Percentiles rank a stretch among this genome's conserved stretches.
phyloP scores from a whole-genome alignment of 2,888 invertebrate genomes.

The Plebejus argus region DNA sequence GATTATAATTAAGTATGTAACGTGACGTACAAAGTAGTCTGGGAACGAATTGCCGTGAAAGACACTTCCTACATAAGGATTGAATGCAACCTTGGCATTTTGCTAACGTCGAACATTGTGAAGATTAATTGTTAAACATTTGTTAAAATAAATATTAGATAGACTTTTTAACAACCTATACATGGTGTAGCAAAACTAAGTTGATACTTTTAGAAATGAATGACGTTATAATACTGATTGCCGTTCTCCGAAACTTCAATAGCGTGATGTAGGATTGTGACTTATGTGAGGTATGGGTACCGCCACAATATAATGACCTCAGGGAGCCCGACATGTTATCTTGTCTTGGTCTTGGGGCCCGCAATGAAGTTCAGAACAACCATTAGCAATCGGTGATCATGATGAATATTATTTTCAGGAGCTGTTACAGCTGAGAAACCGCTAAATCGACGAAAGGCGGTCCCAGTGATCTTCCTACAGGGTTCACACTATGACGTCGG shows the following conservation, averaged over 20 bases:
- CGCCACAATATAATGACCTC: too few relatives aligned
- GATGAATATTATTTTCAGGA: conserved; percentile 50
- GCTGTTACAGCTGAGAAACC: conserved; percentile 50
- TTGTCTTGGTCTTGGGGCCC: too few relatives aligned
- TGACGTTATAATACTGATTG: too few relatives aligned
- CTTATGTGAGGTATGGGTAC: too few relatives aligned
- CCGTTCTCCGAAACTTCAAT: too few relatives aligned
- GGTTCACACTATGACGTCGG: conserved; percentile 94
- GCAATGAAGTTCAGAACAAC: neutral
- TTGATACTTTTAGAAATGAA: too few relatives aligned
- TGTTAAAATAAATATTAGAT: neutral
- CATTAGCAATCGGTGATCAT: neutral
- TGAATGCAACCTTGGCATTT: conserved; percentile 8
- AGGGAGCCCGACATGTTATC: too few relatives aligned
- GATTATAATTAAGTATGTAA: neutral
- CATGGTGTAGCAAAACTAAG: too few relatives aligned
- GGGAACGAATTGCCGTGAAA: conserved; percentile 5
- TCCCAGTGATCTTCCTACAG: conserved; percentile 88
- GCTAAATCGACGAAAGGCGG: conserved; percentile 62
- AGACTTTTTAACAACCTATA: neutral
- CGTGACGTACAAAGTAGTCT: neutral
- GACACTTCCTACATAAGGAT: neutral
- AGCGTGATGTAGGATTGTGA: too few relatives aligned
- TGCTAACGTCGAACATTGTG: neutral
- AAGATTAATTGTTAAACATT: neutral